phyloP scores from a whole-genome alignment of 1,140 invertebrate genomes.

The Drosophila bipectinata region DNA sequence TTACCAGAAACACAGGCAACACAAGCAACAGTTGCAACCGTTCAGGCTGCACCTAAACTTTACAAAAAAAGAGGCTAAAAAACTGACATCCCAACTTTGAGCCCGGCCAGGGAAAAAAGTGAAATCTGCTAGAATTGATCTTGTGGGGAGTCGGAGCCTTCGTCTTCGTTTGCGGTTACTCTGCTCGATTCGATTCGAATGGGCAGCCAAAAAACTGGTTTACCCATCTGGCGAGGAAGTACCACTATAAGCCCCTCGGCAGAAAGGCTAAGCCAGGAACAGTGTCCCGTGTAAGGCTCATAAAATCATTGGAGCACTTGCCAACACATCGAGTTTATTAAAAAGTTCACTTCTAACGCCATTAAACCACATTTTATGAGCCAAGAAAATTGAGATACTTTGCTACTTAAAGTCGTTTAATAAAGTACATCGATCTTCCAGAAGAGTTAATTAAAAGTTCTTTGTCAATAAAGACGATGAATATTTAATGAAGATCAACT shows the following conservation, averaged over 20 bases:
- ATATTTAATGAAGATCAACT: not conserved
- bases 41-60: conserved; percentile 69
- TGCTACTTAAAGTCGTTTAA: too few species aligned
- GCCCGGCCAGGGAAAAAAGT: conserved; percentile 67
- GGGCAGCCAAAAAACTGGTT: conserved; percentile 68
- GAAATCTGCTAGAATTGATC: conserved; percentile 82
- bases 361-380: conserved; percentile 19
- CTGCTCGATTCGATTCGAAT: conserved; percentile 31
- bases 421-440: not conserved
- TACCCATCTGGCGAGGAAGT: conserved; percentile 68
- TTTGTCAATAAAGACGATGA: not conserved
- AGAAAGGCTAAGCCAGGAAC: conserved; percentile 39
- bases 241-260: conserved; percentile 15
- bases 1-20: conserved; percentile 50
- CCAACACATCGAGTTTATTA: conserved; percentile 11
- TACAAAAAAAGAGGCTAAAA: conserved; percentile 28
- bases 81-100: conserved; percentile 65
- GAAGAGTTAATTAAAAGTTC: not conserved
- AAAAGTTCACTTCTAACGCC: conserved; percentile 17
- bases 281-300: conserved; percentile 15
- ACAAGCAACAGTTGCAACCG: conserved; percentile 62
- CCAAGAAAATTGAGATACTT: conserved; percentile 1
- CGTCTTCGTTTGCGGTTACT: conserved; percentile 31
- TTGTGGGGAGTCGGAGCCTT: conserved; percentile 70
- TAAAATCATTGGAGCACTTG: conserved; percentile 19